phyloP scores from a whole-genome alignment of 35 echinoderm and acorn worm genomes.

The Lytechinus pictus region DNA sequence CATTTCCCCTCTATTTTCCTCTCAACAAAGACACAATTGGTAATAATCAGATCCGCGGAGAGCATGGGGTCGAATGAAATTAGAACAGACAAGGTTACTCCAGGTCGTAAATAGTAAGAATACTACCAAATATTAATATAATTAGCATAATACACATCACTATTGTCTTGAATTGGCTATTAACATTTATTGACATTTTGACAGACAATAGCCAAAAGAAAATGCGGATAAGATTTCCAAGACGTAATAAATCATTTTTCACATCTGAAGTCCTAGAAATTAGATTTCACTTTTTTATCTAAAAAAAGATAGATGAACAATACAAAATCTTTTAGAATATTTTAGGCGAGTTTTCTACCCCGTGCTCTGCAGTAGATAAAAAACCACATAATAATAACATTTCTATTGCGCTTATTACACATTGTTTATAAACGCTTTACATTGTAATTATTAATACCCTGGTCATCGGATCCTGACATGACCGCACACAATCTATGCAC shows the following conservation, averaged over 20 bases:
- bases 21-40: slow-evolving; percentile 37
- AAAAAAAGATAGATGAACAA: too few relatives aligned
- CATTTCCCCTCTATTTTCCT: slow-evolving; percentile 12
- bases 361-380: background rate
- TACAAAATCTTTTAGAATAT: too few relatives aligned
- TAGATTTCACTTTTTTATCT: too few relatives aligned
- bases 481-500: too few relatives aligned
- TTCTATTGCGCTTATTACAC: background rate
- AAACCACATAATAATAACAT: background rate
- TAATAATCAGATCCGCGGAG: slow-evolving; percentile 42
- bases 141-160: background rate
- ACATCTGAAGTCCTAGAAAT: too few relatives aligned
- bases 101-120: background rate
- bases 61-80: slow-evolving; percentile 8
- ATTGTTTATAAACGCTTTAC: too few relatives aligned
- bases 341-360: too few relatives aligned
- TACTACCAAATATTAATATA: background rate
- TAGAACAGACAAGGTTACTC: slow-evolving; percentile 29
- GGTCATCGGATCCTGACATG: too few relatives aligned
- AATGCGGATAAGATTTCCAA: background rate
- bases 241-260: background rate
- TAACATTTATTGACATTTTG: background rate
- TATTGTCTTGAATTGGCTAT: background rate
- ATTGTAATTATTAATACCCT: too few relatives aligned
- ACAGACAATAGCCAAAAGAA: background rate